Conservation (phyloP, 2,113 vertebrate species). For the Alexandromys fortis region DNA sequence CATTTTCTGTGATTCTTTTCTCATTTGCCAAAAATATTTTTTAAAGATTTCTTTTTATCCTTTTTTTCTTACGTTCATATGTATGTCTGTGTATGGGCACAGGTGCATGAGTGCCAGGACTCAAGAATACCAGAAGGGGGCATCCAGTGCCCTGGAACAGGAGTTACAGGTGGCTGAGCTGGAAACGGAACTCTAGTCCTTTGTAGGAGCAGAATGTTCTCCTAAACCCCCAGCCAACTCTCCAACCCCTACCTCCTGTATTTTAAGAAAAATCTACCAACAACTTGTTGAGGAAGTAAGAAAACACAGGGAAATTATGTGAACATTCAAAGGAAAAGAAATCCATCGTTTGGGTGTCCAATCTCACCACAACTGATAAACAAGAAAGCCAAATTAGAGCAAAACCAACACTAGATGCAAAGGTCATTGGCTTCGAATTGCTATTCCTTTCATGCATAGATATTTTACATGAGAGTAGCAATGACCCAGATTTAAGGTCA, state of each 20-base stretch:
- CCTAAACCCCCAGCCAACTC: background rate
- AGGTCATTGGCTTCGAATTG: background rate
- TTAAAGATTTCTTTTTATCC: background rate
- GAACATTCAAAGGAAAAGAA: background rate
- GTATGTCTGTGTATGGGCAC: background rate
- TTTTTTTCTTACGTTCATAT: background rate
- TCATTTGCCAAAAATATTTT: background rate
- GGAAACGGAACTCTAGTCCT: too few species aligned
- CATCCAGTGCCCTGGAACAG: background rate
- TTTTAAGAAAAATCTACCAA: background rate
- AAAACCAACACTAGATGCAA: background rate
- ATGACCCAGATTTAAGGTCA: background rate
- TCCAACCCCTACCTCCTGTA: background rate
- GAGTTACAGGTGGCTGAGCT: too few species aligned
- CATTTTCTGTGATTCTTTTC: background rate
- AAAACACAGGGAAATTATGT: background rate
- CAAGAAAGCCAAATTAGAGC: background rate
- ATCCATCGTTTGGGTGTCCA: background rate
- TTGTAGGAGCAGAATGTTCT: background rate
- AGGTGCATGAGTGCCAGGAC: background rate
- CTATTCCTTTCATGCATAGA: background rate
- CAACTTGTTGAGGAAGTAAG: background rate
- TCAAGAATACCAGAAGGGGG: background rate
- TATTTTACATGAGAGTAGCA: background rate
- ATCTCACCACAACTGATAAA: too few species aligned